Evolutionary conservation across 2,113 vertebrate species (phyloP).

Genomic region (Caretta caretta): DNA sequence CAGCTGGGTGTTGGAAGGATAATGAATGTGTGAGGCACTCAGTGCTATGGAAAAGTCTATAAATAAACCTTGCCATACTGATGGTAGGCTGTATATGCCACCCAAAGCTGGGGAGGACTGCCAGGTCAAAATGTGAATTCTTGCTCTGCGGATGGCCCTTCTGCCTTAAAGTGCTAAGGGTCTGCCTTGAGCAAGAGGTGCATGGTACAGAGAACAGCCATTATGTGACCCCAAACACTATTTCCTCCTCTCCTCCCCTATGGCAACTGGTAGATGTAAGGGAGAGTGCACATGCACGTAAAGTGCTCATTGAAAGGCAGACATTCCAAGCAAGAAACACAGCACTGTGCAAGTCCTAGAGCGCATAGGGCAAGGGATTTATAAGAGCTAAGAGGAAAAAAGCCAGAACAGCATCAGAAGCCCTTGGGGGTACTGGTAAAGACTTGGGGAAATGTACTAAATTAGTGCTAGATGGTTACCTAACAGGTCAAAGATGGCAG

Average conservation of each 20-base stretch:
- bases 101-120: neutral
- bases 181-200: neutral
- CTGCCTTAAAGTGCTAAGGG: neutral
- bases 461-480: neutral
- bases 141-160: too few relatives aligned
- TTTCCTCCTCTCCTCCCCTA: neutral
- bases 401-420: neutral
- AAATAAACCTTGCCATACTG: neutral
- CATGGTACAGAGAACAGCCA: neutral
- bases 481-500: neutral
- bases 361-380: neutral
- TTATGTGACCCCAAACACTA: neutral
- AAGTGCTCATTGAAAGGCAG: neutral
- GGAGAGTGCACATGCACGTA: neutral
- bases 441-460: rapidly evolving
- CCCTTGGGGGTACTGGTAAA: neutral
- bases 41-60: neutral
- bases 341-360: neutral
- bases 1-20: neutral
- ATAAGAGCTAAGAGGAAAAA: neutral
- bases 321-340: neutral
- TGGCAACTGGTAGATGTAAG: neutral
- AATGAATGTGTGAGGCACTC: neutral
- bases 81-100: neutral
- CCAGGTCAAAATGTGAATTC: neutral